Evolutionary conservation across 2,113 vertebrate species (phyloP).

Genomic region (Planiliza haematocheilus): DNA sequence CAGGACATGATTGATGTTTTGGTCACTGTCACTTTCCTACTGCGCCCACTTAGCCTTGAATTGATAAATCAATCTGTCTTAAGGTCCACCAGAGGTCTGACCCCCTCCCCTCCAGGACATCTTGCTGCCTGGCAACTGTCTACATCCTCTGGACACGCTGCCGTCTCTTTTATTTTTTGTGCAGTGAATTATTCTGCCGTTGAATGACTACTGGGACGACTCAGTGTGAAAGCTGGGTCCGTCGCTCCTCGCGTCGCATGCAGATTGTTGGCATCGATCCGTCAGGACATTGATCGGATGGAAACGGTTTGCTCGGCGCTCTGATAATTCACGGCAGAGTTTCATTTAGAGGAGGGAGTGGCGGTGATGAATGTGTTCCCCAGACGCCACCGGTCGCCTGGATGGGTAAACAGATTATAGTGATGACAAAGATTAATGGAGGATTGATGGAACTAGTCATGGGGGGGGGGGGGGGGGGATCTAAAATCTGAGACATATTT

Average conservation of each 20-base stretch:
- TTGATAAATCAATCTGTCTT: conserved; percentile 58
- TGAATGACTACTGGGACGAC: conserved; percentile 33
- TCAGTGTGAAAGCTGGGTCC: conserved; percentile 49
- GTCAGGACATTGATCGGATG: conserved; percentile 52
- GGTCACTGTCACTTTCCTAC: conserved; percentile 59
- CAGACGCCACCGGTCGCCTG: neutral
- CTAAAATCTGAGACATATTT: too few species aligned
- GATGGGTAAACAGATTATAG: conserved; percentile 10
- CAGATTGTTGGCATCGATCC: conserved; percentile 50
- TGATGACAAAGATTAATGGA: conserved; percentile 38
- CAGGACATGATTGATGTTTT: conserved; percentile 51
- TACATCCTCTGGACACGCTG: neutral
- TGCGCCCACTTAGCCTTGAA: conserved; percentile 55
- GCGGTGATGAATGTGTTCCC: conserved; percentile 29
- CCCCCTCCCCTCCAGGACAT: neutral
- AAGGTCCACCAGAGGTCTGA: conserved; percentile 36
- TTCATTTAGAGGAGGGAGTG: conserved; percentile 28
- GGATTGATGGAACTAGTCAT: too few species aligned
- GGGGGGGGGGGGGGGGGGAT: too few species aligned
- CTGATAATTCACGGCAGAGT: conserved; percentile 36
- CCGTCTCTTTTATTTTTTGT: conserved; percentile 17
- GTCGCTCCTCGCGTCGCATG: conserved; percentile 38
- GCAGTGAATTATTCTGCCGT: conserved; percentile 39
- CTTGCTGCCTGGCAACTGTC: conserved; percentile 36
- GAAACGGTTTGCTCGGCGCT: conserved; percentile 38